phyloP scores from a whole-genome alignment of 2,888 invertebrate genomes.

The Orthonevra nobilis region DNA sequence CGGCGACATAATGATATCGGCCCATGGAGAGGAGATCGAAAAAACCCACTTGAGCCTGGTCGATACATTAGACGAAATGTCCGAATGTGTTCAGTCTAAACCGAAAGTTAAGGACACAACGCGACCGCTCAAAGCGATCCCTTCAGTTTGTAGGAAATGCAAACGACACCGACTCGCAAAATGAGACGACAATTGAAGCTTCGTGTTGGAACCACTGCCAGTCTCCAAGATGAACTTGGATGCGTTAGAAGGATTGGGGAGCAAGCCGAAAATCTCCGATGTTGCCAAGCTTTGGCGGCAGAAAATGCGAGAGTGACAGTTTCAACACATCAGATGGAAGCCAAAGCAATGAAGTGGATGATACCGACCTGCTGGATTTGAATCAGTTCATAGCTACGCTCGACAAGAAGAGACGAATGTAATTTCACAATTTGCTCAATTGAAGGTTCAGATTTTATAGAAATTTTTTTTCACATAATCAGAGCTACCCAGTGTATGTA shows the following conservation, averaged over 20 bases:
- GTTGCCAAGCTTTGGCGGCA: slow-evolving; percentile 43
- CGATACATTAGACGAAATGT: no score
- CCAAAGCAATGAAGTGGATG: slow-evolving; percentile 12
- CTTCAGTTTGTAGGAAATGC: slow-evolving; percentile 10
- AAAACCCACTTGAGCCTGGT: no score
- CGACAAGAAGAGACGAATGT: slow-evolving; percentile 7
- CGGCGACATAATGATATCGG: no score
- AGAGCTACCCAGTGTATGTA: slow-evolving; percentile 7
- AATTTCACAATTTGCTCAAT: background rate
- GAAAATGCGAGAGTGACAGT: slow-evolving; percentile 50
- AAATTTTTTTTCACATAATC: background rate
- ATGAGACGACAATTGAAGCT: slow-evolving; percentile 56
- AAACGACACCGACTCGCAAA: no score
- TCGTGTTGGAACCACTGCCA: slow-evolving; percentile 39
- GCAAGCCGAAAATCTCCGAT: slow-evolving; percentile 28
- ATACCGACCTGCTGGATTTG: slow-evolving; percentile 7
- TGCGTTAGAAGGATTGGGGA: slow-evolving; percentile 14
- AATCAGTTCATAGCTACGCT: slow-evolving; percentile 17
- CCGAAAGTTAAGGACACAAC: no score
- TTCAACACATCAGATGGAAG: slow-evolving; percentile 35
- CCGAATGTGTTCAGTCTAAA: no score
- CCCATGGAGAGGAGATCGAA: background rate
- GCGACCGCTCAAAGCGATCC: slow-evolving; percentile 29
- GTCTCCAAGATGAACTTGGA: slow-evolving; percentile 28
- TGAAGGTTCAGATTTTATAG: background rate